Conservation (phyloP, 2,113 vertebrate species). For the Thalassarche chlororhynchos region DNA sequence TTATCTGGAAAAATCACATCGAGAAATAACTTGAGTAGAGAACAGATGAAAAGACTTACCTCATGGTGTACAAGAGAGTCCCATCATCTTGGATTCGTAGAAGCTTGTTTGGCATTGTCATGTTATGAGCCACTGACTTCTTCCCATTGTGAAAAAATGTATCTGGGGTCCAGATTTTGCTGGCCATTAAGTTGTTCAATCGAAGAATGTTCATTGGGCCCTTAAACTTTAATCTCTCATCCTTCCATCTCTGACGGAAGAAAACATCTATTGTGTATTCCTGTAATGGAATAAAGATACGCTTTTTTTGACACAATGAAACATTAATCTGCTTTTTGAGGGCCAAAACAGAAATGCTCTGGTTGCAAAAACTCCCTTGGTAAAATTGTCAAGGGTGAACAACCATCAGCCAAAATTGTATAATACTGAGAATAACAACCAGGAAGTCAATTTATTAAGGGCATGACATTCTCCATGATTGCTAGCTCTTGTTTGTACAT, state of each 20-base stretch:
- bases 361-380: neutral
- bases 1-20: neutral
- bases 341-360: neutral
- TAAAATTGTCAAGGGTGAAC: neutral
- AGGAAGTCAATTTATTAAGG: neutral
- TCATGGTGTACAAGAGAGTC: slow-evolving; percentile 96
- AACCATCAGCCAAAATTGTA: neutral
- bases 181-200: slow-evolving; percentile 98
- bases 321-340: neutral
- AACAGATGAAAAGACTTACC: slow-evolving; percentile 70
- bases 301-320: neutral
- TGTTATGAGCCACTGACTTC: slow-evolving; percentile 98
- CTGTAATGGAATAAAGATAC: slow-evolving; percentile 70
- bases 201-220: slow-evolving; percentile 97
- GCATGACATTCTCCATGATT: neutral
- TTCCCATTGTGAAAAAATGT: slow-evolving; percentile 99
- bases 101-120: slow-evolving; percentile 99
- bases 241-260: slow-evolving; percentile 97
- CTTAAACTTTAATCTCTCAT: slow-evolving; percentile 93
- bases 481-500: neutral
- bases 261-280: slow-evolving; percentile 99
- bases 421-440: neutral
- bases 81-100: slow-evolving; percentile 95
- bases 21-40: neutral
- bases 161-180: slow-evolving; percentile 99